These are phyloP conservation scores for Ephydatia muelleri DNA, from an alignment of 37 sponge, comb jelly and placozoan genomes.

Conservation along the genomic window DNA sequence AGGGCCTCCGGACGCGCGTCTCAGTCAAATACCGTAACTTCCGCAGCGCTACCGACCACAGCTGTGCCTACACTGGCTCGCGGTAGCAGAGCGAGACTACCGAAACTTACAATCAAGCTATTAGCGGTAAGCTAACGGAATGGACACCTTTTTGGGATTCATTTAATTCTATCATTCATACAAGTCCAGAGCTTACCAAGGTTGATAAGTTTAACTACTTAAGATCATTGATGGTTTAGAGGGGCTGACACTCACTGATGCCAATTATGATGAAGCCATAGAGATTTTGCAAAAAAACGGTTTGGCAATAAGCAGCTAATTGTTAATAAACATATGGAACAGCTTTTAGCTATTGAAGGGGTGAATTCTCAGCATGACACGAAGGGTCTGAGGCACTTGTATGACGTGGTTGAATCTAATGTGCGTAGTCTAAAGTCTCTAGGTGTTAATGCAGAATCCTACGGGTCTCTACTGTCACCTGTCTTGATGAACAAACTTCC, in stretches of 20 bases:
- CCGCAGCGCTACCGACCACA: neutral
- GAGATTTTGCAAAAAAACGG: neutral
- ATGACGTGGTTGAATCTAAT: conserved; percentile 17
- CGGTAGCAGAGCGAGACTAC: neutral
- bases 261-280: conserved; percentile 14
- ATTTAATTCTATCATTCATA: neutral
- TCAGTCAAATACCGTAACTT: neutral
- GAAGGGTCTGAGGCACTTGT: conserved; percentile 3
- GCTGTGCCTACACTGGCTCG: neutral
- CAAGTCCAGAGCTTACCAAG: neutral
- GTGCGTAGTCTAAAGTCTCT: conserved; percentile 13
- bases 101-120: neutral
- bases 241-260: conserved; percentile 7
- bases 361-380: neutral
- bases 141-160: conserved; percentile 17
- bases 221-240: neutral
- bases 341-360: neutral
- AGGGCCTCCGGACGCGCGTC: neutral
- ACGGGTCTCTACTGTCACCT: conserved; percentile 11
- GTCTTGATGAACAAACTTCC: conserved; percentile 17
- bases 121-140: conserved; percentile 15
- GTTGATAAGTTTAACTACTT: conserved; percentile 22
- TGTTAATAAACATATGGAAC: conserved; percentile 15
- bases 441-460: conserved; percentile 17
- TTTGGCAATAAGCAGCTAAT: conserved; percentile 26